These are phyloP conservation scores for Myiopsitta monachus DNA, from an alignment of 2,113 vertebrate genomes.

Conservation along the genomic window DNA sequence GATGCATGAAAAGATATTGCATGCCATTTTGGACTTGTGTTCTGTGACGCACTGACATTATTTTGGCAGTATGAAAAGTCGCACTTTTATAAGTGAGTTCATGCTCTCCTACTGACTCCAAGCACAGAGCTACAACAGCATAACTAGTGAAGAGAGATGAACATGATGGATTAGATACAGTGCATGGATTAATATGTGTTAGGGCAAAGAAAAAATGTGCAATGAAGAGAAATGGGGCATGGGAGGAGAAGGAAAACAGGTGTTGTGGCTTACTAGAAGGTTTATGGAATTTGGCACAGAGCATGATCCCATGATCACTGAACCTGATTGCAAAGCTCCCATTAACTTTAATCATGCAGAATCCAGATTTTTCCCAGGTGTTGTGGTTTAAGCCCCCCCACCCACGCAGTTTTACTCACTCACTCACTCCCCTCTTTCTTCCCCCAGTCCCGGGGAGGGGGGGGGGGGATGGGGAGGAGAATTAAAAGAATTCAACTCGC, in stretches of 20 bases:
- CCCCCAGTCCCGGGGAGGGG: no score
- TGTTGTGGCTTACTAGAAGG: slow-evolving; percentile 41
- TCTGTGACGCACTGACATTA: slow-evolving; percentile 36
- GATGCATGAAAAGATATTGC: slow-evolving; percentile 23
- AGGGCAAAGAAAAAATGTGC: slow-evolving; percentile 25
- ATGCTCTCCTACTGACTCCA: slow-evolving; percentile 30
- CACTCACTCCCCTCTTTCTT: no score
- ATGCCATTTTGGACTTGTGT: slow-evolving; percentile 30
- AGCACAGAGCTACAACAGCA: background rate
- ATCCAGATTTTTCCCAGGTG: slow-evolving; percentile 40
- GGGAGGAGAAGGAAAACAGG: slow-evolving; percentile 30
- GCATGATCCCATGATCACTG: background rate
- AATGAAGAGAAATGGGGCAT: slow-evolving; percentile 13
- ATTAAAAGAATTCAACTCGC: no score
- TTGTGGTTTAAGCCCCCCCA: no score
- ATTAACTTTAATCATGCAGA: slow-evolving; percentile 46
- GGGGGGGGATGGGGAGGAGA: no score
- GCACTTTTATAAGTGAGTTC: slow-evolving; percentile 22
- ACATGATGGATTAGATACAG: slow-evolving; percentile 36
- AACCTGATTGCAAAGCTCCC: slow-evolving; percentile 49
- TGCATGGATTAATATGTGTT: slow-evolving; percentile 55
- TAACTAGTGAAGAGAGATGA: slow-evolving; percentile 45
- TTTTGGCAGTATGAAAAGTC: slow-evolving; percentile 54
- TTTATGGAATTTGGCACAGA: slow-evolving; percentile 56
- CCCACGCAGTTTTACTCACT: no score